Percentiles rank a stretch among this genome's conserved stretches.
phyloP scores from a whole-genome alignment of 1,140 invertebrate genomes.

The Bombus superbus region DNA sequence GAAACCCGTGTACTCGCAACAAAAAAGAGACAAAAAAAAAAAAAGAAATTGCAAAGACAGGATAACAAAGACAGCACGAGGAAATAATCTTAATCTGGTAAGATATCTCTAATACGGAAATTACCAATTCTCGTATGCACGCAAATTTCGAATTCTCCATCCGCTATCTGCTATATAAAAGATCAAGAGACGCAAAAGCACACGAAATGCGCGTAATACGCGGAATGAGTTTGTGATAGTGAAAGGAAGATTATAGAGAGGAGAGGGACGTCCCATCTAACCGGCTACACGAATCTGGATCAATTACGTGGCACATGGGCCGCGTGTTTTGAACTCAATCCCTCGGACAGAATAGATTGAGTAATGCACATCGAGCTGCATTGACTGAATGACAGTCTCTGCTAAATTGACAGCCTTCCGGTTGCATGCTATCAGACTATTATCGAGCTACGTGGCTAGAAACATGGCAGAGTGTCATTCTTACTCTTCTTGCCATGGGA shows the following conservation, averaged over 20 bases:
- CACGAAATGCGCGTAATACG: background rate
- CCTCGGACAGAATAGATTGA: constrained; percentile 34
- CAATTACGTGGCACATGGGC: constrained; percentile 10
- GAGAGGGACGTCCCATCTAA: background rate
- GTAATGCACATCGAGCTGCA: constrained; percentile 8
- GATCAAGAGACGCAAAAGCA: no score
- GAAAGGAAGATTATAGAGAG: background rate
- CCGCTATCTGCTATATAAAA: no score
- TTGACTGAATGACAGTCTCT: constrained; percentile 27
- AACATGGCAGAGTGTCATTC: background rate
- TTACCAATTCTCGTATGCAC: no score
- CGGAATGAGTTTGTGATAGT: background rate
- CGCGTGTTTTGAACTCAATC: constrained; percentile 2
- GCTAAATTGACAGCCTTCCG: constrained; percentile 21
- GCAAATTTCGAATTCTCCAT: no score
- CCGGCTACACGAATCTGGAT: constrained; percentile 17
- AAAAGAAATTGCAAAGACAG: background rate
- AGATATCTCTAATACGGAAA: background rate
- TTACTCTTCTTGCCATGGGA: background rate
- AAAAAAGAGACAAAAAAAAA: no score
- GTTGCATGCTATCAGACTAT: constrained; percentile 11
- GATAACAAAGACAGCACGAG: no score
- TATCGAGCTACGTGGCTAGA: constrained; percentile 1
- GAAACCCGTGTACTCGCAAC: background rate
- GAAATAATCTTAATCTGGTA: no score